Base-by-base conservation (phyloP, 37 sponge, comb jelly and placozoan species). In the Hexactinellida sp. region DNA sequence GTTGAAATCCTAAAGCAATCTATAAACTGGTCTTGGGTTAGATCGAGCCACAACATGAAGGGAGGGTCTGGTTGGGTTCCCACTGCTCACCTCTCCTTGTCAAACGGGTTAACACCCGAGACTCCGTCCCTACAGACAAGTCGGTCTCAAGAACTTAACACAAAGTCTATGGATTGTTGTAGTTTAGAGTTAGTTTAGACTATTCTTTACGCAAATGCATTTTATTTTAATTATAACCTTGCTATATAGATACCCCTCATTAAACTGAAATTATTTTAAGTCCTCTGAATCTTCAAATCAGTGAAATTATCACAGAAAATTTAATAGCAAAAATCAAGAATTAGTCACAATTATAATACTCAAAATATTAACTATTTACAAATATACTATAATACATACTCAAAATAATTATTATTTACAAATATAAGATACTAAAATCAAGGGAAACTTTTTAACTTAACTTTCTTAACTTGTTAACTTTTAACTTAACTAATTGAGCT, bases 161-260 rank as follows among this genome's bases (percentile, higher is more conserved):
- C 3, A 63, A 63, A 63, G 34, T 23, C 76, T 23, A 5, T 63
- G 5, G 76, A 63, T 63, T 63, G 19, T 63, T 63, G 19, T 63
- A 63, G 76, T 63, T 63, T 63, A 21, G 76, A 63, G 76, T 63
- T 63, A 63, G 76, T 63, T 63, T 63, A 63, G 34, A 3, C 5
- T 63, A 21, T 7, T 63, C 5, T 63, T 7, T 28, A 7, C 30
- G 76, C 30, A 63, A 28, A 63, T 10, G 3, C 21, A 63, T 63
- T 63, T 63, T 63, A 63, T 63, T 63, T 63, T 63, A 63, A 63
- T 10, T 28, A n/a, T 63, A 63, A 5, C 25, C 30, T n/a, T 25
- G 30, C 30, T 63, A 63, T 25, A 63, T 63, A 32, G 30, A 32
- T 63, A 21, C 13, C 52, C 52, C 16, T 47, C 52, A 9, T 16